Base-by-base conservation (phyloP, 2,113 vertebrate species). In the Galbula dea region DNA sequence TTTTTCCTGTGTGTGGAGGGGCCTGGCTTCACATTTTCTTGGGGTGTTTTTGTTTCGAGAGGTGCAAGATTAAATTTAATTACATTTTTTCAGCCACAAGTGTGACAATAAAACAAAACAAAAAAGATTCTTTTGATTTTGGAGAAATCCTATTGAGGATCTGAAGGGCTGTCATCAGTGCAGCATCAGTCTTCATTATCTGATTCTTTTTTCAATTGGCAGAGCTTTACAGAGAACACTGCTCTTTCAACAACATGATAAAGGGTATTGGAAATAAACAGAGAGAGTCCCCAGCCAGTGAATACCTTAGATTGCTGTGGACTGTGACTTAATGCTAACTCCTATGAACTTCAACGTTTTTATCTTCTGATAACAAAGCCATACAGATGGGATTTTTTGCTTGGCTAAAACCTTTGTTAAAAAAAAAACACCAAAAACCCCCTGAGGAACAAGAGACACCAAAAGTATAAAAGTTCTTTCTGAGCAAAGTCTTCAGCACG, bases 221-320 rank as follows among this genome's bases (percentile, higher is more conserved):
- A 96, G 76, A 78, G 89, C 95, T 97, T 97, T 95, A 93, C 93
- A 96, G 96, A 96, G 90, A 96, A 81, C 94, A 78, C 54, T 37
- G 74, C 81, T 90, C 97, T 97, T 97, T 97, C 94, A 90, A 97
- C 97, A 96, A 61, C 86, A 86, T 73, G 97, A 97, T 96, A 95
- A 97, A 97, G 97, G 78, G 69, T 87, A 84, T 96, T 97, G 90
- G 97, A 94, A 95, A 96, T 81, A 96, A 97, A 97, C 96, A 97
- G 96, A 97, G 84, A 95, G 90, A 94, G 93, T 95, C 95, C 95
- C 93, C 96, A 96, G 94, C 94, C 95, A 43, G 90, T 15, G 68
- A 96, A 78, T 90, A 95, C 92, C 96, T 96, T 22, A 15, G 92
- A 91, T 78, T 93, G 96, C 96, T 82, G 95, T 5, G 92, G 90